Evolutionary conservation across 2,797 vertebrate species (phyloP).

Genomic region (Epinephelus awoara): DNA sequence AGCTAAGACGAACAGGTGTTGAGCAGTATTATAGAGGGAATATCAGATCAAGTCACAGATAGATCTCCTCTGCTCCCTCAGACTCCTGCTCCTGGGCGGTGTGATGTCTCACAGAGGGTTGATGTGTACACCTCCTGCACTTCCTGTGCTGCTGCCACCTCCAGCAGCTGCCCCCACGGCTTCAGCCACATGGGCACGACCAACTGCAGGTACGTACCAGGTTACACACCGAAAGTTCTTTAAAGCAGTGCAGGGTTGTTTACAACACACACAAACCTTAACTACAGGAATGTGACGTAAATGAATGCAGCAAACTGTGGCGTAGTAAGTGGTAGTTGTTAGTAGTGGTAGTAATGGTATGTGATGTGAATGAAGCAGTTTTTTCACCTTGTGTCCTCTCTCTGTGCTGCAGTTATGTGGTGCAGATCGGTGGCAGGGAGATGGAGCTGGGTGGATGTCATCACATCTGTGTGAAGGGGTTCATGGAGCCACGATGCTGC

Average conservation of each 20-base stretch:
- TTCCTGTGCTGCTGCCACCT: constrained; percentile 79
- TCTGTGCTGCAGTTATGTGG: constrained; percentile 86
- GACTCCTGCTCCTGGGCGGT: constrained; percentile 74
- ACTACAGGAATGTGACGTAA: neutral
- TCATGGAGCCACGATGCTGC: constrained; percentile 88
- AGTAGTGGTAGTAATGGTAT: neutral
- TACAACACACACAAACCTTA: neutral
- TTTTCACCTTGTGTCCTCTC: too few species aligned
- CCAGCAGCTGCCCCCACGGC: constrained; percentile 82
- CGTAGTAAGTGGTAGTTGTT: neutral
- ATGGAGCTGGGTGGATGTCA: constrained; percentile 87
- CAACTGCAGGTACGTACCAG: constrained; percentile 87
- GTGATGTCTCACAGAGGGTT: constrained; percentile 80
- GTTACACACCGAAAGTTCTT: neutral
- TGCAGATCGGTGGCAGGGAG: constrained; percentile 83
- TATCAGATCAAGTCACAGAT: neutral
- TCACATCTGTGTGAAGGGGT: constrained; percentile 82
- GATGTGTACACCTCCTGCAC: constrained; percentile 82
- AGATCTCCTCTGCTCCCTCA: constrained; percentile 21
- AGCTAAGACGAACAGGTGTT: neutral
- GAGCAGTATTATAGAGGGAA: neutral
- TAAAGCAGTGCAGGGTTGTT: neutral
- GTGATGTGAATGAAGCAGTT: too few species aligned
- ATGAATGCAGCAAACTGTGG: neutral
- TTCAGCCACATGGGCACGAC: constrained; percentile 73